A percentile compares a stretch with the other conserved stretches of the same genome.
phyloP scores from a whole-genome alignment of 2,888 invertebrate species.

The Linyphia triangularis region DNA sequence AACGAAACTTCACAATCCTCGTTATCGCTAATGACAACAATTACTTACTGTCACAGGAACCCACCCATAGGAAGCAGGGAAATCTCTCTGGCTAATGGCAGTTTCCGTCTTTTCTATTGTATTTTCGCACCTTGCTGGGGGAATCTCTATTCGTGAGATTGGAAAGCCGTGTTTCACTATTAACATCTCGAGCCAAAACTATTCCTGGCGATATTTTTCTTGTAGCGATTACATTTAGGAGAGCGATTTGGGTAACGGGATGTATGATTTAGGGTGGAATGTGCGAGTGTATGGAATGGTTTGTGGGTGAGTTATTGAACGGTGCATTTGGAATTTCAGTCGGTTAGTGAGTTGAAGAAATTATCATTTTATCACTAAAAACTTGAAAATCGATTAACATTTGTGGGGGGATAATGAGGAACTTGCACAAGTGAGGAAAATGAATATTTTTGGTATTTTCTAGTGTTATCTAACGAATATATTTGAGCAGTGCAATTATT shows the following conservation, averaged over 20 bases:
- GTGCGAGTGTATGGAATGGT: neutral
- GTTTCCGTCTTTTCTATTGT: constrained; percentile 56
- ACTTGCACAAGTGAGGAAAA: no score
- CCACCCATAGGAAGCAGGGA: constrained; percentile 47
- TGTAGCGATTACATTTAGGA: constrained; percentile 13
- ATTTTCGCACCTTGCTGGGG: neutral
- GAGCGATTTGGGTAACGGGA: constrained; percentile 19
- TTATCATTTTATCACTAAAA: no score
- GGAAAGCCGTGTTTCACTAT: constrained; percentile 61
- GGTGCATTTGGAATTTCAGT: no score
- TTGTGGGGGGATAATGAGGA: no score
- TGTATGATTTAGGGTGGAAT: neutral
- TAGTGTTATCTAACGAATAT: no score
- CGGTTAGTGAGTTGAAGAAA: no score
- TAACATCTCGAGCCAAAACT: no score
- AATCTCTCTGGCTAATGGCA: constrained; percentile 66
- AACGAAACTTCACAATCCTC: constrained; percentile 47
- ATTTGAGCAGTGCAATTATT: no score
- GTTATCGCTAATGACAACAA: constrained; percentile 69
- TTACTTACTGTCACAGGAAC: constrained; percentile 71
- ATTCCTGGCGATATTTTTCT: constrained; percentile 16
- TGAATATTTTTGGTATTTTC: no score
- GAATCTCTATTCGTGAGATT: constrained; percentile 51
- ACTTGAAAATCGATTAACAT: no score
- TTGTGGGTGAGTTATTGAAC: neutral